Conservation (phyloP, 2,113 vertebrate species). For the Syngnathus scovelli region DNA sequence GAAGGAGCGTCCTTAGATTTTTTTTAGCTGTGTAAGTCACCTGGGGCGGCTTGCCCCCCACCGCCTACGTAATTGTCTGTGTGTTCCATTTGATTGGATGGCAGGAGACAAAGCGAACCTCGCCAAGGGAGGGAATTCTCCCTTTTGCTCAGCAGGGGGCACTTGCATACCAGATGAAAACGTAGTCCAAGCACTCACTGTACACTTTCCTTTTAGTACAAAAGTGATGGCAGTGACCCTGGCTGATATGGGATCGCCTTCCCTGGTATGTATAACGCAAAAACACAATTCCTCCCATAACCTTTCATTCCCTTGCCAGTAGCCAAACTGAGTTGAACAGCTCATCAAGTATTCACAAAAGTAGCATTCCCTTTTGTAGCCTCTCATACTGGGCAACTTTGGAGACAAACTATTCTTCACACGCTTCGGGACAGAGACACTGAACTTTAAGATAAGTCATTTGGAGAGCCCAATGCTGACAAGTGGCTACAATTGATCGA, state of each 20-base stretch:
- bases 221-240: constrained; percentile 38
- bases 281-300: constrained; percentile 28
- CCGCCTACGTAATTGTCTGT: neutral
- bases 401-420: neutral
- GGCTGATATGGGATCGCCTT: constrained; percentile 26
- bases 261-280: constrained; percentile 30
- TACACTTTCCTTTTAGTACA: constrained; percentile 8
- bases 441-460: constrained; percentile 8
- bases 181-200: neutral
- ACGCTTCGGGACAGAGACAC: constrained; percentile 3
- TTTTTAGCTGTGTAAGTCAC: neutral
- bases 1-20: constrained; percentile 22
- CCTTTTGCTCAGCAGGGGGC: constrained; percentile 48
- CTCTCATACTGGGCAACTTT: constrained; percentile 10
- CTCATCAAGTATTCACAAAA: constrained; percentile 41
- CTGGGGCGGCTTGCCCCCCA: neutral
- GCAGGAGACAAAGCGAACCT: constrained; percentile 9
- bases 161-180: constrained; percentile 28
- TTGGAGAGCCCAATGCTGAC: constrained; percentile 37
- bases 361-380: constrained; percentile 25
- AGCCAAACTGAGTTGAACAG: constrained; percentile 16
- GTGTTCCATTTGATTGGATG: neutral
- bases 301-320: constrained; percentile 21
- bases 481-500: constrained; percentile 47
- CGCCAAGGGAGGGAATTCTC: constrained; percentile 21